Evolutionary conservation across 2,113 vertebrate species (phyloP), one percentile per base, ranked within the genome.

Genomic region (Corynorhinus townsendii): DNA sequence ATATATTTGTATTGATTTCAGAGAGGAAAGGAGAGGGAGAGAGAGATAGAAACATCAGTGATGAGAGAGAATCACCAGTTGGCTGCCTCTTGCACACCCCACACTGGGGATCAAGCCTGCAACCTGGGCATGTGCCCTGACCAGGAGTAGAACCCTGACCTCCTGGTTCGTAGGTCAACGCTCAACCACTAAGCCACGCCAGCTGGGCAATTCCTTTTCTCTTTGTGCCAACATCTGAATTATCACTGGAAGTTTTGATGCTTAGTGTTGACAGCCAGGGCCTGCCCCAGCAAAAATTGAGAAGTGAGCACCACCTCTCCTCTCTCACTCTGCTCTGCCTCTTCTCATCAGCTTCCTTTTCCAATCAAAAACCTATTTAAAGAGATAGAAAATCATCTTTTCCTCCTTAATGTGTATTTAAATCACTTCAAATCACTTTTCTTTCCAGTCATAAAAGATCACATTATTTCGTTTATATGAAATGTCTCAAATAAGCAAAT

Each of bases 201-300:
- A 1, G 4, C 56, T 1, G 1, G 24, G 10, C 56, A 59, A 5
- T 59, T 69, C 86, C 83, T 85, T 69, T 72, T 90, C 38, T 64
- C 88, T 71, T 80, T 56, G 35, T n/a, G 22, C 38, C 75, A 62
- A 43, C 86, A 40, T 88, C 24, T 66, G 90, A 95, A 86, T 89
- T 71, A 83, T 79, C 92, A 86, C 88, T 86, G 30, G 71, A 95
- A 72, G 52, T 40, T 68, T 38, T 77, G 81, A 66, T 66, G 80
- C 45, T 82, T 77, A 11, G 9, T 68, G 69, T 45, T 52, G 81
- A 80, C 77, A 71, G 84, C 75, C 56, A 28, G n/a, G 19, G 17
- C 7, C 59, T 52, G 66, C 30, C 93, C 71, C 30, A 5, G 15
- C 45, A 17, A 45, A 26, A 33, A 14, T 40, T 62, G 26, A 10